Base-by-base conservation (phyloP, 2,797 vertebrate genomes). In the Octomys mimax region DNA sequence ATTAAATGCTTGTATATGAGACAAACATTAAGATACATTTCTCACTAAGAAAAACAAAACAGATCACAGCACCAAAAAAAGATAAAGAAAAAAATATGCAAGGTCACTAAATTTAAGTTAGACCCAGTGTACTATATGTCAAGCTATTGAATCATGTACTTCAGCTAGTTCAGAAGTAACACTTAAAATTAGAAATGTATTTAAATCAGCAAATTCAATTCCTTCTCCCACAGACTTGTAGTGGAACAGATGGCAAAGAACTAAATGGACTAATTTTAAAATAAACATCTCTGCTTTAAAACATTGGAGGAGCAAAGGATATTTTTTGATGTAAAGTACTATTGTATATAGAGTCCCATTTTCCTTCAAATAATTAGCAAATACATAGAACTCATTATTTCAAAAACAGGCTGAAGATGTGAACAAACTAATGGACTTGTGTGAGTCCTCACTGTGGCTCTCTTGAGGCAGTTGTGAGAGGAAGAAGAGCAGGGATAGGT, bases 61-160 rank as follows among this genome's bases (percentile, higher is more conserved):
- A 57, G 5, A 66, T 66, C 18, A 10, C 28, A 46, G 26, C 61
- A 84, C 18, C 28, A n/a, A n/a, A 2, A 42, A 84, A n/a, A 85
- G 71, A 3, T 59, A 92, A 54, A 77, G 77, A 2, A 71, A 79
- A 92, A 90, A 83, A 81, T 79, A 82, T 52, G 8, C 73, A 92
- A 66, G 57, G 10, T 88, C 82, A 86, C 36, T 94, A 87, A 91
- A 86, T 85, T 66, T 87, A 96, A 92, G 90, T 86, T 82, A 39
- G 39, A 86, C n/a, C 21, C 9, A 89, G 6, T 33, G 26, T 39
- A n/a, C 64, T 83, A 59, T n/a, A 21, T 39, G 39, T 64, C 85
- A 70, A 75, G 21, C 28, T 71, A 84, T 28, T 36, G 82, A 39
- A 71, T 68, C 36, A n/a, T 89, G 68, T 62, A 16, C 92, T 92